Evolutionary conservation across 1,140 invertebrate genomes (phyloP), one percentile per base, ranked within the genome.

Genomic region (Drosophila pectinifera): DNA sequence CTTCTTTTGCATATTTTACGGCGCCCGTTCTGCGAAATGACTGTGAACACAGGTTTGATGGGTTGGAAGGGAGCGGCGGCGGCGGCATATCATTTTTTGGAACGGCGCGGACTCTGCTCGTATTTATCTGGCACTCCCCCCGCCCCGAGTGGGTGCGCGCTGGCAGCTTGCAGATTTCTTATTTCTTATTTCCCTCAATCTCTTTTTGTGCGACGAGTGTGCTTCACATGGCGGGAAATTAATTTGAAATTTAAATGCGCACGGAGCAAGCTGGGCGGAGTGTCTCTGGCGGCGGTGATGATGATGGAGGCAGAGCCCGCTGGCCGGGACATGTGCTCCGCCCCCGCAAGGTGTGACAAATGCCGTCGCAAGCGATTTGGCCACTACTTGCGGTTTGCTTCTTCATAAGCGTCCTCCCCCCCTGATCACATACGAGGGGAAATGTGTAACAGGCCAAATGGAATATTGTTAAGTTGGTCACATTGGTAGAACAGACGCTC

Each of bases 191-290:
- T 69, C 46, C 11, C 26, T 34, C 72, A 39, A 74, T 65, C 45
- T 49, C 65, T 39, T 48, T 73, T 69, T 67, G 62, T 76, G 45
- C 65, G 64, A 42, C 70, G 65, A 55, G 42, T 24, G 38, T 46
- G 61, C 68, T 72, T 68, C 68, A 73, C 80, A 77, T 89, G 80
- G 65, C 72, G 79, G 76, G 77, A 88, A 91, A 90, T 91, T 90
- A 90, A 90, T 90, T 90, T 90, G 88, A 90, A 90, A 90, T 91
- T 90, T 90, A 90, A 90, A 90, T 90, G 83, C 74, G 74, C 73
- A 62, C 72, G 67, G 49, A 75, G 70, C 79, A 73, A 82, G 76
- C 64, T 82, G 65, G 43, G 51, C 58, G 73, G 39, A 65, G 70
- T 59, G 73, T 74, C 81, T 90, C 75, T 90, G 84, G 83, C 75